These are phyloP conservation scores for Therioaphis trifolii DNA, from an alignment of 2,888 invertebrate species.

Conservation along the genomic window DNA sequence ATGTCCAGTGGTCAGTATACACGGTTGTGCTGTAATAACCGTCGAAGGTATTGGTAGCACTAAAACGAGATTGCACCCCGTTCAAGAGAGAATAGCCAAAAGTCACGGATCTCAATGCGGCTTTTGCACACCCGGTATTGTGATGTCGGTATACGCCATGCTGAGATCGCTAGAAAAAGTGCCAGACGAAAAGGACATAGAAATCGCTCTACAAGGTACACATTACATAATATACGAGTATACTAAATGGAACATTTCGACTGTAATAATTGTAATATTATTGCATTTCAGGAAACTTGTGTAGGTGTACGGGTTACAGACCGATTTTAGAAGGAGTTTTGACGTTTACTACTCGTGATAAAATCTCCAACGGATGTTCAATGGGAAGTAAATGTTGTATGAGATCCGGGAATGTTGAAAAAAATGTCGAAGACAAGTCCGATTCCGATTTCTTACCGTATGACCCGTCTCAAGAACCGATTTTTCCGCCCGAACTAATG, in stretches of 20 bases:
- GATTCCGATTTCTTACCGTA: conserved; percentile 74
- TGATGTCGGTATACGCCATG: conserved; percentile 74
- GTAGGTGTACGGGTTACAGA: conserved; percentile 93
- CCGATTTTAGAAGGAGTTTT: conserved; percentile 92
- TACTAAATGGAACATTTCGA: too few relatives aligned
- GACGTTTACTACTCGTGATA: conserved; percentile 72
- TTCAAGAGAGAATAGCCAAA: conserved; percentile 88
- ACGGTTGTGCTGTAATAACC: conserved; percentile 90
- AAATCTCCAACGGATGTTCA: conserved; percentile 69
- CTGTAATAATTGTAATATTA: too few relatives aligned
- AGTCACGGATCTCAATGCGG: conserved; percentile 96
- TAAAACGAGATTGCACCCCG: conserved; percentile 82
- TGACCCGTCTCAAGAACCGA: conserved; percentile 86
- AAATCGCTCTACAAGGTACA: conserved; percentile 46
- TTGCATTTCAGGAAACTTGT: conserved; percentile 75
- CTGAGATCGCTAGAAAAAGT: conserved; percentile 43
- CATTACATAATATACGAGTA: not conserved
- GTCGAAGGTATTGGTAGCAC: conserved; percentile 93
- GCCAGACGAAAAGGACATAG: conserved; percentile 25
- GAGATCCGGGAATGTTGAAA: conserved; percentile 67
- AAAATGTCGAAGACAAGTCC: conserved; percentile 46
- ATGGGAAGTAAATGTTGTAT: conserved; percentile 80
- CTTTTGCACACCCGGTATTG: conserved; percentile 94
- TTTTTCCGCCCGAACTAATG: conserved; percentile 88
- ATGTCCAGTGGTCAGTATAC: conserved; percentile 86